Base-by-base conservation (phyloP, 2,113 vertebrate genomes). In the Cavia aperea region DNA sequence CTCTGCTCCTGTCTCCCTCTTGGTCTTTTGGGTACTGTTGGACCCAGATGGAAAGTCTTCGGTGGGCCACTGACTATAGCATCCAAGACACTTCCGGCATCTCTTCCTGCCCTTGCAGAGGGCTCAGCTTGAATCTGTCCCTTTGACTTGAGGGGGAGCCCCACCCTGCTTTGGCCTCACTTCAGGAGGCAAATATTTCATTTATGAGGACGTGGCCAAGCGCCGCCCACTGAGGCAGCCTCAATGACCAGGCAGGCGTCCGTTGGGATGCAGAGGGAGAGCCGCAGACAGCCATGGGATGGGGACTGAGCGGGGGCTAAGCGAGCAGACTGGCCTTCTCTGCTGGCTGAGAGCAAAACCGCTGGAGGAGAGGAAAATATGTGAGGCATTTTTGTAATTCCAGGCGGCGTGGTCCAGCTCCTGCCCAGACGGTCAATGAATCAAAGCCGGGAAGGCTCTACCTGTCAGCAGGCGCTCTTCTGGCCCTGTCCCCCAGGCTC, bases 351-450 rank as follows among this genome's bases (percentile, higher is more conserved):
- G 86, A 93, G 78, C 72, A 88, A 95, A 97, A 96, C 96, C 95
- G 14, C 95, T 10, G 26, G 90, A 83, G 29, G 39, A 68, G 90
- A 81, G 93, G 93, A 95, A 97, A 96, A 19, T 95, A 95, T 96
- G 95, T 7, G 81, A 90, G 91, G 89, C 94, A 95, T 97, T 95
- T 93, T 95, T 97, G 83, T 84, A 82, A 96, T 97, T 97, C 95
- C 89, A 90, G 75, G 87, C n/a, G 26, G 92, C 81, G 86, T 18
- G 14, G 88, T 82, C 94, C 94, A 85, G 96, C 91, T 92, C 88
- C 63, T 86, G 91, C 82, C 92, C 70, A 88, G 94, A 96, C 83
- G 19, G 94, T 95, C 96, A 96, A 96, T 96, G 96, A 97, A 97
- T 97, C 95, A 96, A 97, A 95, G 94, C 89, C 3, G 39, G 81